Base-by-base conservation (phyloP, 1,140 invertebrate species). In the Apis cerana region DNA sequence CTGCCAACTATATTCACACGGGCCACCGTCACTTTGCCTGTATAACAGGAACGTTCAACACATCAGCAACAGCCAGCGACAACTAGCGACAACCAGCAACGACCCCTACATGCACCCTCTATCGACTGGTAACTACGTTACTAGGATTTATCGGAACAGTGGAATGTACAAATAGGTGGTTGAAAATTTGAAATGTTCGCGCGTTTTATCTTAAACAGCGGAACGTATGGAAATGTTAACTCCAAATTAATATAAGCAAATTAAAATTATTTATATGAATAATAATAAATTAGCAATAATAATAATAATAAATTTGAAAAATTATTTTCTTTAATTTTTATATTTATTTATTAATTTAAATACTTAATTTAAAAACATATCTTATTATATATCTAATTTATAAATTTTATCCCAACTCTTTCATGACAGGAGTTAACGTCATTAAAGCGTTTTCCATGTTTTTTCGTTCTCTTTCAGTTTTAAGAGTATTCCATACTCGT, bases 401-500 rank as follows among this genome's bases (percentile, higher is more conserved):
- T 33, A 33, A 33, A 33, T 33, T 33, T 43, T 43, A 43, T 43
- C 33, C 33, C 33, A 43, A 90, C 17, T 93, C 89, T 85, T 92
- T 90, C 93, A 93, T 92, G 52, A 88, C 91, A 3, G 91, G 86
- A 68, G 88, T 91, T 80, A 94, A 72, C 10, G 92, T 93, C 89
- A 94, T 91, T 58, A 95, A 75, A 50, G 89, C 89, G 48, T 93
- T 87, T 80, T 90, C 91, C 80, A 95, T 88, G 27, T 90, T 85
- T 79, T 91, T 88, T 69, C 90, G 94, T 67, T 95, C 89, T n/a
- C 91, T 78, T 3, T 95, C 92, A 54, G 80, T 95, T 85, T 94
- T 95, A 67, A 96, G 91, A 75, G 90, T 94, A 9, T 89, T 87
- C 94, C 95, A 96, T 84, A 94, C 93, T 58, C 91, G 90, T 84